Evolutionary conservation across 2,113 vertebrate genomes (phyloP).

Genomic region (Neotoma lepida): DNA sequence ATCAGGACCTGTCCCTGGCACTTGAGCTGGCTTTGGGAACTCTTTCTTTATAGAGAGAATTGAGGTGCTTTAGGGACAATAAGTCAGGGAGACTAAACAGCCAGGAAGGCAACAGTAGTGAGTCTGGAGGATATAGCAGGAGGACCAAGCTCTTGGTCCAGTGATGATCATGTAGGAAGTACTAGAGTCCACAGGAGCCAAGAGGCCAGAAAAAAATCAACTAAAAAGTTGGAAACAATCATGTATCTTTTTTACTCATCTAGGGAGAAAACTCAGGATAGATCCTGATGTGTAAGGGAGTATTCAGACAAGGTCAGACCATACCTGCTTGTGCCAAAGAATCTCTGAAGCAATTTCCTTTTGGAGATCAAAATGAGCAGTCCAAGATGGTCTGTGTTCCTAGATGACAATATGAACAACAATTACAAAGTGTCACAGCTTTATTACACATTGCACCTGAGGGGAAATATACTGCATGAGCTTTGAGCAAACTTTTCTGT

Average conservation of each 20-base stretch:
- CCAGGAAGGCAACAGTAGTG: neutral
- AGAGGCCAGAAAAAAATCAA: neutral
- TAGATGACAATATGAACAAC: neutral
- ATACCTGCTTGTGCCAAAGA: neutral
- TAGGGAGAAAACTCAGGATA: neutral
- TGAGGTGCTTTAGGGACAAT: neutral
- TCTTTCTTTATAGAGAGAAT: conserved; percentile 17
- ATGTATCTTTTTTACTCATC: neutral
- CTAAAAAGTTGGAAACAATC: neutral
- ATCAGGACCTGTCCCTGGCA: neutral
- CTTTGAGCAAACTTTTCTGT: conserved; percentile 38
- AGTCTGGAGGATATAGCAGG: neutral
- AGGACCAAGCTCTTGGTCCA: neutral
- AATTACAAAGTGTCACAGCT: neutral
- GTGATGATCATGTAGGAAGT: neutral
- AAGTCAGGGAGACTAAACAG: neutral
- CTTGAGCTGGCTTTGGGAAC: neutral
- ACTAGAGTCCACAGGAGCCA: neutral
- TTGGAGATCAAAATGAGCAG: conserved; percentile 35
- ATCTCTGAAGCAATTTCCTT: conserved; percentile 26
- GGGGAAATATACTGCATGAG: neutral
- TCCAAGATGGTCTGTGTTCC: neutral
- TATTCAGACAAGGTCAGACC: neutral
- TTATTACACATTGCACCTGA: neutral
- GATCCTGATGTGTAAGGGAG: neutral